Evolutionary conservation across 2,888 invertebrate genomes (phyloP).

Genomic region (Miltochrista miniata): DNA sequence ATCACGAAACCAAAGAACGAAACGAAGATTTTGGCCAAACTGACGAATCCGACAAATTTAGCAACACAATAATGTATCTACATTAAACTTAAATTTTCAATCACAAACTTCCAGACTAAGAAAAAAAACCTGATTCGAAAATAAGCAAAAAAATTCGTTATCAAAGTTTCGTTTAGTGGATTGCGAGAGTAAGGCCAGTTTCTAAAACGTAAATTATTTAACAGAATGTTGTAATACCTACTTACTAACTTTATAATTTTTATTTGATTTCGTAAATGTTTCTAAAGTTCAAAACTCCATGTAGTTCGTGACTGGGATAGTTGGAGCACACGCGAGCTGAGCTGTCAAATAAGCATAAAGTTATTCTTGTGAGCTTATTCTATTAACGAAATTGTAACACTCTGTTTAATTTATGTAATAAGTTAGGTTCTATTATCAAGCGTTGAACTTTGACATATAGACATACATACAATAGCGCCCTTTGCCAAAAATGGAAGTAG

Average conservation of each 20-base stretch:
- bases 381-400: conserved; percentile 9
- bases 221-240: too few relatives aligned
- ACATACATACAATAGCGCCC: neutral
- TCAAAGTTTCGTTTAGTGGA: too few relatives aligned
- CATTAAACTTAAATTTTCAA: too few relatives aligned
- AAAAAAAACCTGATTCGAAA: too few relatives aligned
- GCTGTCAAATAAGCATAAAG: conserved; percentile 26
- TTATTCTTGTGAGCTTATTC: conserved; percentile 7
- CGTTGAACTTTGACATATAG: conserved; percentile 8
- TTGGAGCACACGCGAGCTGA: conserved; percentile 25
- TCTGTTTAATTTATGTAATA: conserved; percentile 9
- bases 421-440: neutral
- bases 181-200: too few relatives aligned
- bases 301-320: conserved; percentile 17
- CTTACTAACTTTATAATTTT: neutral
- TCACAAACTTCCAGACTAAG: too few relatives aligned
- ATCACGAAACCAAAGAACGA: too few relatives aligned
- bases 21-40: too few relatives aligned
- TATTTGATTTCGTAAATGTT: conserved; percentile 22
- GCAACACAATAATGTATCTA: too few relatives aligned
- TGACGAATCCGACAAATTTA: too few relatives aligned
- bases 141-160: too few relatives aligned
- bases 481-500: too few relatives aligned
- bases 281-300: conserved; percentile 16
- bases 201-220: neutral